Evolutionary conservation across 1,140 invertebrate genomes (phyloP).

Genomic region (Cydia splendana): DNA sequence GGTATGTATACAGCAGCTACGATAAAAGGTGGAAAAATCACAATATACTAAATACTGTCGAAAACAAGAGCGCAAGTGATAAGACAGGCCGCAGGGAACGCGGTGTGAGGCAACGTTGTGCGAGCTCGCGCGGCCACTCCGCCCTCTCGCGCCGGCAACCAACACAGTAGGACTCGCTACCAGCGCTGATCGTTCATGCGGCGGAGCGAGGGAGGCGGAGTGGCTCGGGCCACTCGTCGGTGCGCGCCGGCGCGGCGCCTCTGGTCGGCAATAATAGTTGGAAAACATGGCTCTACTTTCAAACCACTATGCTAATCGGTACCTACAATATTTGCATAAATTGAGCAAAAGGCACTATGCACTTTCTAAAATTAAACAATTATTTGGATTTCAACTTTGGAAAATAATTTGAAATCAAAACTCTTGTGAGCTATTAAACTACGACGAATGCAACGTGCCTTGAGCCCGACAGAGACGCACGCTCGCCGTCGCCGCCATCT

Average conservation of each 20-base stretch:
- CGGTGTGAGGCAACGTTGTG: slow-evolving; percentile 74
- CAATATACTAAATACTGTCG: slow-evolving; percentile 75
- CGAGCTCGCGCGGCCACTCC: slow-evolving; percentile 51
- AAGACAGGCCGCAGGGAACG: slow-evolving; percentile 56
- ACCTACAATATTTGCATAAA: slow-evolving; percentile 49
- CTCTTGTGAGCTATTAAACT: slow-evolving; percentile 31
- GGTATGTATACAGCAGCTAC: slow-evolving; percentile 65
- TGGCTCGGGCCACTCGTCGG: slow-evolving; percentile 47
- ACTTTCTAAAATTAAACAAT: slow-evolving; percentile 56
- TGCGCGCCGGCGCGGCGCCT: slow-evolving; percentile 27
- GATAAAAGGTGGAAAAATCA: slow-evolving; percentile 69
- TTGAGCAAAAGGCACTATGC: slow-evolving; percentile 74
- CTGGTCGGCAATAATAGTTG: slow-evolving; percentile 36
- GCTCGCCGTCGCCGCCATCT: neutral
- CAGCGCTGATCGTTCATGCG: slow-evolving; percentile 18
- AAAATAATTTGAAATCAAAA: slow-evolving; percentile 45
- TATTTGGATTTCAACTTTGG: slow-evolving; percentile 55
- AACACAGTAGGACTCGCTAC: no score
- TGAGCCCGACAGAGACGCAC: slow-evolving; percentile 51
- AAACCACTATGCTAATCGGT: slow-evolving; percentile 46
- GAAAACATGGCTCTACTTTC: slow-evolving; percentile 44
- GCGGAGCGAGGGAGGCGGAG: slow-evolving; percentile 39
- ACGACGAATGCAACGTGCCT: slow-evolving; percentile 63
- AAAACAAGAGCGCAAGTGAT: slow-evolving; percentile 58
- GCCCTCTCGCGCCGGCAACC: slow-evolving; percentile 33